Evolutionary conservation across 2,797 vertebrate genomes (phyloP).

Genomic region (Sebastes goodei): DNA sequence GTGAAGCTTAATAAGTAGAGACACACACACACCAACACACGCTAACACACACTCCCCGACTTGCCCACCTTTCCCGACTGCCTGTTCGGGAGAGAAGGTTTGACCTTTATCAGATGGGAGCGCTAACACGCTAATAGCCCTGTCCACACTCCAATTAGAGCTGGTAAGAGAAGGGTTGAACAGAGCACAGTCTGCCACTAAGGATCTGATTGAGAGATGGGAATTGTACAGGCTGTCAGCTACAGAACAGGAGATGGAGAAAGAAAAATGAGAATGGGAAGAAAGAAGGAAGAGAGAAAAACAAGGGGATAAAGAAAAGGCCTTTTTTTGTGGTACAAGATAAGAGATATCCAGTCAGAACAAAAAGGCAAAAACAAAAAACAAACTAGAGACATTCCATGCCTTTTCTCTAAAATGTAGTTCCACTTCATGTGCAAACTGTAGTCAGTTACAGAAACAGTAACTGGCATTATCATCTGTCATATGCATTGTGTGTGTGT

Average conservation of each 20-base stretch:
- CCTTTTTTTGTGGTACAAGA: background rate
- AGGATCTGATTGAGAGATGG: constrained; percentile 43
- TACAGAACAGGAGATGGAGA: background rate
- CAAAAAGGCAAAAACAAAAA: background rate
- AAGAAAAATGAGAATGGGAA: background rate
- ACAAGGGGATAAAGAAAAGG: background rate
- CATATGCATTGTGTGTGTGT: background rate
- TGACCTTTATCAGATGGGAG: constrained; percentile 81
- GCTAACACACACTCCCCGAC: background rate
- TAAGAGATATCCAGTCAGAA: background rate
- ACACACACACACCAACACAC: constrained; percentile 13
- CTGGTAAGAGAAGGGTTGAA: constrained; percentile 42
- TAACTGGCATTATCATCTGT: constrained; percentile 9
- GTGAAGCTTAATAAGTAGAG: constrained; percentile 58
- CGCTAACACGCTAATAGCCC: constrained; percentile 72
- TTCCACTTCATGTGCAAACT: background rate
- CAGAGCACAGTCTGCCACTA: constrained; percentile 42
- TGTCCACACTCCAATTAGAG: constrained; percentile 79
- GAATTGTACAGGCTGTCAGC: constrained; percentile 39
- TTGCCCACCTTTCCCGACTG: constrained; percentile 26
- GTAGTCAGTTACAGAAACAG: background rate
- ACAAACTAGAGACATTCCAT: background rate
- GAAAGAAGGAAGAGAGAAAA: background rate
- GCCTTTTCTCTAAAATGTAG: background rate
- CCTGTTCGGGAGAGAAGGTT: constrained; percentile 45